Base-by-base conservation (phyloP, 2,888 invertebrate species). In the Bhutanitis thaidina region DNA sequence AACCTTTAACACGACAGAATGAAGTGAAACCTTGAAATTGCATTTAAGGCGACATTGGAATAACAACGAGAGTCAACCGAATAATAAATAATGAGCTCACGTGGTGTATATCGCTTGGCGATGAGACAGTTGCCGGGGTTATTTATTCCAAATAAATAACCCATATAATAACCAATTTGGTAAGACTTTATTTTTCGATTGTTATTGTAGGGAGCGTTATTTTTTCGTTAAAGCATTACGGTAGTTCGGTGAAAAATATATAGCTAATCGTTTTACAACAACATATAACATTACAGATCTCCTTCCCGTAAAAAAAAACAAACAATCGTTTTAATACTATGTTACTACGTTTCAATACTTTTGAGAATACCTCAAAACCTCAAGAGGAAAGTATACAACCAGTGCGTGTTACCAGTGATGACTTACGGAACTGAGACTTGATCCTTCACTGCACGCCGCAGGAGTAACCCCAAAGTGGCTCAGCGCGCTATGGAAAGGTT, bases 21-120 rank as follows among this genome's bases (percentile, higher is more conserved):
- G 58, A 61, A 61, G 54, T 55, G 57, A 55, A 69, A 72, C 78
- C 81, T 80, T 80, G 80, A 78, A 74, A 77, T 65, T 76, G 73
- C 73, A 77, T 77, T 77, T 73, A 74, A 71, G 71, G 64, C 69
- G 69, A 70, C 71, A 73, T 72, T 73, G 71, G 73, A 78, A 81
- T 77, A 77, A 74, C 67, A 78, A 74, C 64, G 60, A 74, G 65
- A 71, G 69, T 67, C 60, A 68, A 67, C 64, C 58, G 69, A 73
- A 74, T 75, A 69, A 74, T 70, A 73, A 72, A 71, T 72, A 72
- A 71, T 53, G 56, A 55, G 43, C 45, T 50, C 53, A 63, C 40
- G 35, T 55, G 43, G 50, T 49, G 29, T 41, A 43, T 41, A 49
- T 43, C 40, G 49, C 25, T 13, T 27, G 12, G 49, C 40, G 44